These are phyloP conservation scores for Rhingia rostrata DNA, from an alignment of 2,888 invertebrate species.

Conservation along the genomic window DNA sequence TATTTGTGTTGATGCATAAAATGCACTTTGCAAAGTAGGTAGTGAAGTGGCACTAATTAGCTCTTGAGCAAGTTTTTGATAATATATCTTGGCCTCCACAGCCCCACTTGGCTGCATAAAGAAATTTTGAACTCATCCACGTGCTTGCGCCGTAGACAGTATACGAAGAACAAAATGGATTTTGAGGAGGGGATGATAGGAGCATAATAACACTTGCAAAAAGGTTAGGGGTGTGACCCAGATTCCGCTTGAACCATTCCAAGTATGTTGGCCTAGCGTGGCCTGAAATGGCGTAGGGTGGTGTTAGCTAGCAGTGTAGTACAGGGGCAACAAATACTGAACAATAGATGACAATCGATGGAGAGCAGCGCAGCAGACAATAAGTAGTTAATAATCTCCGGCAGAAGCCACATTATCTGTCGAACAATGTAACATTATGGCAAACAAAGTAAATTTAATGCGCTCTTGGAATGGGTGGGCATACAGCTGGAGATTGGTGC, in stretches of 20 bases:
- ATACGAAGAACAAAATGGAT: constrained; percentile 51
- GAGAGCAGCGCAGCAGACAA: constrained; percentile 42
- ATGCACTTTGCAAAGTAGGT: constrained; percentile 11
- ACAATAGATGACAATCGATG: constrained; percentile 62
- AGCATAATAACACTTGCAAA: constrained; percentile 62
- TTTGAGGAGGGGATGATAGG: constrained; percentile 54
- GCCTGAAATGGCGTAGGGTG: neutral
- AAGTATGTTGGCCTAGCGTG: constrained; percentile 20
- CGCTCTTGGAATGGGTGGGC: constrained; percentile 14
- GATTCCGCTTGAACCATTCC: constrained; percentile 52
- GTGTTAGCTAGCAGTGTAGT: constrained; percentile 5
- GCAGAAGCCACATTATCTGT: constrained; percentile 46
- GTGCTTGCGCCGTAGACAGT: constrained; percentile 44
- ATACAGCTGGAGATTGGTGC: constrained; percentile 1
- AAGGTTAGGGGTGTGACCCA: constrained; percentile 67
- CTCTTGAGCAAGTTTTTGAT: constrained; percentile 64
- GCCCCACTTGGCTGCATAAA: constrained; percentile 24
- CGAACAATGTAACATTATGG: constrained; percentile 49
- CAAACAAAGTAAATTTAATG: constrained; percentile 52
- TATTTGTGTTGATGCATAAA: constrained; percentile 13
- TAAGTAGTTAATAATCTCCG: constrained; percentile 61
- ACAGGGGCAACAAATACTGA: constrained; percentile 50
- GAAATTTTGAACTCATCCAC: constrained; percentile 42
- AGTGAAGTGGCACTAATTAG: constrained; percentile 54
- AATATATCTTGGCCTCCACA: constrained; percentile 54